These are phyloP conservation scores for Cactoblastis cactorum DNA, from an alignment of 2,888 invertebrate genomes.

Conservation along the genomic window DNA sequence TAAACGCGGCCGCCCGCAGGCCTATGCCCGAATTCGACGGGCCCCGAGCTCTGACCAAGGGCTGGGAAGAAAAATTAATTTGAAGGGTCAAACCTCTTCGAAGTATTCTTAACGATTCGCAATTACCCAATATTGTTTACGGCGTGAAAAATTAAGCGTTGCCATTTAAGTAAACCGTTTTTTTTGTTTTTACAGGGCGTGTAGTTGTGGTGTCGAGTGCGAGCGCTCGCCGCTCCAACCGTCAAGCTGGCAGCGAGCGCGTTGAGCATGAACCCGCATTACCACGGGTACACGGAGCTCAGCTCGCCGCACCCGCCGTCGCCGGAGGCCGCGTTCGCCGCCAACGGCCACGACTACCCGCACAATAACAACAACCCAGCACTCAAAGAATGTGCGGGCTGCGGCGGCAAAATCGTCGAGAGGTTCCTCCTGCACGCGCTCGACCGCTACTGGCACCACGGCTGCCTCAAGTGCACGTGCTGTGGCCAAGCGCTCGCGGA, in stretches of 20 bases:
- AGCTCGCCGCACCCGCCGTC: slow-evolving; percentile 88
- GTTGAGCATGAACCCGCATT: slow-evolving; percentile 94
- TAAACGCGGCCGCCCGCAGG: slow-evolving; percentile 73
- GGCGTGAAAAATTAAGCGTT: slow-evolving; percentile 22
- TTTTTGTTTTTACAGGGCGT: slow-evolving; percentile 62
- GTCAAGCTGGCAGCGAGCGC: slow-evolving; percentile 93
- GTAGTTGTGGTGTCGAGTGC: slow-evolving; percentile 71
- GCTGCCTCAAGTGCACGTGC: slow-evolving; percentile 95
- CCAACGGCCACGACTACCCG: slow-evolving; percentile 80
- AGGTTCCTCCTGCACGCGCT: slow-evolving; percentile 94
- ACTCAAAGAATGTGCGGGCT: slow-evolving; percentile 92
- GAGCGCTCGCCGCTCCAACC: slow-evolving; percentile 80
- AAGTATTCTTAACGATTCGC: slow-evolving; percentile 12
- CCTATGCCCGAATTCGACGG: slow-evolving; percentile 50
- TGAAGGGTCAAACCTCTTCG: slow-evolving; percentile 38
- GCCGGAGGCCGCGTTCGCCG: slow-evolving; percentile 84
- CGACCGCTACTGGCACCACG: slow-evolving; percentile 97
- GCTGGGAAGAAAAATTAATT: slow-evolving; percentile 45
- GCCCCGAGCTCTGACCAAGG: slow-evolving; percentile 31
- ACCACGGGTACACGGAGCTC: slow-evolving; percentile 91
- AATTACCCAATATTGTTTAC: slow-evolving; percentile 16
- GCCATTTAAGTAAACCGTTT: slow-evolving; percentile 18
- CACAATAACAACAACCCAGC: slow-evolving; percentile 81
- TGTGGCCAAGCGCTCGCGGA: slow-evolving; percentile 94
- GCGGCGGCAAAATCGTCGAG: slow-evolving; percentile 95